Base-by-base conservation (phyloP, 1,140 invertebrate genomes). In the Gyrodactylus salaris region DNA sequence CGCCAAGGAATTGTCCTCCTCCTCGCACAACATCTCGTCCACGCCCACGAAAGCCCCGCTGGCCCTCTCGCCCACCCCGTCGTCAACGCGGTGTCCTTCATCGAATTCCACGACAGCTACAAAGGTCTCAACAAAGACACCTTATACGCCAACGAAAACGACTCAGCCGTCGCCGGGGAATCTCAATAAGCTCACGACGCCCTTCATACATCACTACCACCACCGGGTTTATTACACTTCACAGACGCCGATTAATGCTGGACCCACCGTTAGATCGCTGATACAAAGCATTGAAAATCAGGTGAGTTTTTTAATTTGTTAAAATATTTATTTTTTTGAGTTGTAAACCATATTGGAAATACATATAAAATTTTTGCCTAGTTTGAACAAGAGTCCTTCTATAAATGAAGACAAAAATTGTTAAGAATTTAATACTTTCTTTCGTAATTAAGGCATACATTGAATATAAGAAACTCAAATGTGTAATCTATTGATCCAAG, bases 81-180 rank as follows among this genome's bases (percentile, higher is more conserved):
- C 7, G 7, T 7, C 34, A 54, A 54, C n/a, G n/a, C n/a, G n/a
- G n/a, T n/a, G n/a, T n/a, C n/a, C n/a, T n/a, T 16, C 34, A 54
- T 54, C 34, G n/a, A 54, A 54, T 54, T 16, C 7, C n/a, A 54
- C 34, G 7, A 54, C n/a, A 16, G 7, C 34, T 54, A 54, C n/a
- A 16, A 54, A 54, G 7, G n/a, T 16, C n/a, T 54, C 34, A 7
- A 54, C 7, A 54, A 7, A 54, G 34, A 54, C n/a, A 54, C 34
- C 34, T 54, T 7, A 54, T 54, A 54, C 34, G 7, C 34, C 34
- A 16, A 54, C 7, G 34, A 54, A 7, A 54, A 54, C 7, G 7
- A n/a, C n/a, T 54, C 34, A 54, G 83, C 85, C 73, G 78, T 83
- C 72, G 34, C 34, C 34, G 7, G n/a, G 34, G 7, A 54, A 54